Percentiles rank a stretch among this genome's conserved stretches.
Evolutionary conservation across 1,140 invertebrate genomes (phyloP).

Genomic region (Macrobrachium rosenbergii): DNA sequence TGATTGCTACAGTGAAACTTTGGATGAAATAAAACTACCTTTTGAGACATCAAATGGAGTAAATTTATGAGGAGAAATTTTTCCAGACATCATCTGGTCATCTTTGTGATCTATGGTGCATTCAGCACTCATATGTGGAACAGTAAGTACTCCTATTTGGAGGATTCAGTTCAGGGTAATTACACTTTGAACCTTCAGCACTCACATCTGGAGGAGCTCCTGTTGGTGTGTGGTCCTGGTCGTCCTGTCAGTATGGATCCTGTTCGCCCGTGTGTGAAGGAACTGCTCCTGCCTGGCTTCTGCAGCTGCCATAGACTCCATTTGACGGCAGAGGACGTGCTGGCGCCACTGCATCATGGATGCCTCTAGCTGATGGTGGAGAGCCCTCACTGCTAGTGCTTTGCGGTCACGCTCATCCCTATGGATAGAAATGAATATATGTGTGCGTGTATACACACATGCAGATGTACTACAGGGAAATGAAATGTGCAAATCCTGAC

Average conservation of each 20-base stretch:
- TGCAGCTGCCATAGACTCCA: constrained; percentile 41
- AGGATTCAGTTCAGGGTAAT: too few relatives aligned
- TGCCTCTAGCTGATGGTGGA: constrained; percentile 54
- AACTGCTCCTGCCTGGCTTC: constrained; percentile 43
- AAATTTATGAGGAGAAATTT: too few relatives aligned
- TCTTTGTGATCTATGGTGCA: too few relatives aligned
- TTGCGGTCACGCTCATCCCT: constrained; percentile 45
- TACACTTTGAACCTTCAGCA: neutral
- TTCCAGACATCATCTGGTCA: too few relatives aligned
- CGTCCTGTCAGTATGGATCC: constrained; percentile 39
- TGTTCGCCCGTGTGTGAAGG: constrained; percentile 36
- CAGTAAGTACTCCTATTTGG: too few relatives aligned
- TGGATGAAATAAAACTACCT: too few relatives aligned
- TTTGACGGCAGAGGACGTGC: constrained; percentile 38
- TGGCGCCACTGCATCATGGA: constrained; percentile 55
- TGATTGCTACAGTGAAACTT: too few relatives aligned
- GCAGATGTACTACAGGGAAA: too few relatives aligned
- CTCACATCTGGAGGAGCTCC: constrained; percentile 47
- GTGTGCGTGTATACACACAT: too few relatives aligned
- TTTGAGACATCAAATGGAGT: too few relatives aligned
- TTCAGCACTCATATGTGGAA: too few relatives aligned
- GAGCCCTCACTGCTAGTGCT: constrained; percentile 34
- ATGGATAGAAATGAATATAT: neutral
- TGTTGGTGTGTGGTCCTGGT: constrained; percentile 32
- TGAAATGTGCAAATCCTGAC: too few relatives aligned